Base-by-base conservation (phyloP, 1,140 invertebrate genomes). In the Achatina immaculata region DNA sequence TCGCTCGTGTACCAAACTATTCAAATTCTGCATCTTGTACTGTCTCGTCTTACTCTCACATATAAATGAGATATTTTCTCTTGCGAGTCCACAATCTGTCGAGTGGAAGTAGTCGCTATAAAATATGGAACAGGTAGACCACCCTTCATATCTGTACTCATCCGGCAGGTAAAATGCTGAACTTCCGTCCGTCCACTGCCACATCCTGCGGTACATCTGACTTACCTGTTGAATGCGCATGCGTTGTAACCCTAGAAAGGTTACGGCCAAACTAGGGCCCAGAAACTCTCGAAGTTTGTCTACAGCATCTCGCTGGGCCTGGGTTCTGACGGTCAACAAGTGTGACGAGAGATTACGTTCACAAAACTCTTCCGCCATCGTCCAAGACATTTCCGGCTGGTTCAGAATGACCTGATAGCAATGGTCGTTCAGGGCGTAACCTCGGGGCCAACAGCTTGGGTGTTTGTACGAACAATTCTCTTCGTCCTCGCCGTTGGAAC, bases 141-240 rank as follows among this genome's bases (percentile, higher is more conserved):
- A 76, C 9, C 55, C 74, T 28, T 76, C 48, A 36, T 58, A 76
- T 9, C 74, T 48, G 55, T 76, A 76, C 55, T 76, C 74, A 24
- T 76, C 55, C 19, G 74, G 74, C 51, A 76, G 55, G 74, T 76
- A 76, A n/a, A 58, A 65, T 4, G 74, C 74, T n/a, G 74, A 62
- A n/a, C n/a, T 55, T 40, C 74, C 58, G 24, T 76, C 74, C 19
- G 55, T 62, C 74, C 74, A 76, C 55, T 76, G 74, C 74, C 74
- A 76, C 58, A 76, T 58, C 16, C 74, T 51, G 9, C 74, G 31
- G 55, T 76, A 76, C 31, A 65, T 55, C 55, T 76, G 74, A 11
- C 24, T 4, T 14, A 76, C 74, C 55, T 76, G 74, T 34, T 76
- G 74, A n/a, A 76, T 58, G 28, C 74, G 74, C 74, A 76, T 76